Percentiles rank a stretch among this genome's conserved stretches.
These are phyloP conservation scores for Luperina nickerlii DNA, from an alignment of 2,888 invertebrate genomes.

Conservation along the genomic window DNA sequence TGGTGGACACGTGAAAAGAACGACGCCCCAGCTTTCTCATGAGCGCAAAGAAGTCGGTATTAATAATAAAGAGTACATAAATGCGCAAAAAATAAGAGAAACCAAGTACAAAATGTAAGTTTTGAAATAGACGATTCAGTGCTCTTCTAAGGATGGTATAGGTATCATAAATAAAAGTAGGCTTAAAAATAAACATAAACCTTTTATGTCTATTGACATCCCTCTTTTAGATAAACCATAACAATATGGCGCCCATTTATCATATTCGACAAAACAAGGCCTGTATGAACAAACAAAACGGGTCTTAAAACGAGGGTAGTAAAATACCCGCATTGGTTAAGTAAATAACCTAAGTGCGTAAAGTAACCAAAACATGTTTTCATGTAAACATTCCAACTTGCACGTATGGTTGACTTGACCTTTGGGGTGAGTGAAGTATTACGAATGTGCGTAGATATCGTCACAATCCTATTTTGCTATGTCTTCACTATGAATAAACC, in stretches of 20 bases:
- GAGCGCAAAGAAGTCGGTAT: too few species aligned
- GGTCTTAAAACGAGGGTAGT: constrained; percentile 59
- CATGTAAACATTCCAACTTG: constrained; percentile 62
- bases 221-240: constrained; percentile 21
- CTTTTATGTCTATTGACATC: constrained; percentile 33
- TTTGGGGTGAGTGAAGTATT: constrained; percentile 33
- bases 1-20: too few species aligned
- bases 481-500: constrained; percentile 48
- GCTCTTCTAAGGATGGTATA: not conserved
- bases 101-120: not conserved
- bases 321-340: constrained; percentile 65
- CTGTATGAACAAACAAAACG: constrained; percentile 46
- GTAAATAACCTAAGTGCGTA: constrained; percentile 68
- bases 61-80: too few species aligned
- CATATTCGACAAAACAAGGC: constrained; percentile 55
- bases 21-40: too few species aligned
- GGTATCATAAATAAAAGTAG: constrained; percentile 12
- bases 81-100: not conserved
- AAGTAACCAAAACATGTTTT: constrained; percentile 74
- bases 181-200: constrained; percentile 27
- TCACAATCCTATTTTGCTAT: constrained; percentile 17
- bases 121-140: not conserved
- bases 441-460: constrained; percentile 29
- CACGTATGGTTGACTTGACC: constrained; percentile 53
- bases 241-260: constrained; percentile 47